Percentiles rank a stretch among this genome's conserved stretches.
Conservation (phyloP, 2,113 vertebrate genomes). For the Chloroceryle aenea region DNA sequence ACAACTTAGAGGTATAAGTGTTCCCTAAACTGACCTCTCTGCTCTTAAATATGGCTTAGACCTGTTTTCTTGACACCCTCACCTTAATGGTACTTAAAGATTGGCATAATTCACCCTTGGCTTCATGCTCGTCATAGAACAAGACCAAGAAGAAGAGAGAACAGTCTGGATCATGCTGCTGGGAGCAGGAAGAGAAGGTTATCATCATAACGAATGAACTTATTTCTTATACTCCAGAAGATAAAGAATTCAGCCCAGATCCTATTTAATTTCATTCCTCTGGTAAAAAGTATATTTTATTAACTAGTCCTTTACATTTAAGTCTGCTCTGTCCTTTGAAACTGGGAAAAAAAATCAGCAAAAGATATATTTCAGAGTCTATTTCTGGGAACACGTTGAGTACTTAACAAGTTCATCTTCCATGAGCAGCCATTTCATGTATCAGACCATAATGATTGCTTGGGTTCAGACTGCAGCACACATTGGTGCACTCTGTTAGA, state of each 20-base stretch:
- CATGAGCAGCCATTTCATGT: not conserved
- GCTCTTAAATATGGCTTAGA: constrained; percentile 82
- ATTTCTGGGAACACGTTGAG: not conserved
- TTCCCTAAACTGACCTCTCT: constrained; percentile 79
- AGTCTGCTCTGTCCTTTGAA: not conserved
- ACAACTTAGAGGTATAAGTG: not conserved
- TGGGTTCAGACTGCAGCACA: not conserved
- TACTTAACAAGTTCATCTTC: constrained; percentile 28
- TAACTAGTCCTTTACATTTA: not conserved
- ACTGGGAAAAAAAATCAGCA: not conserved
- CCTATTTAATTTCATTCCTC: not conserved
- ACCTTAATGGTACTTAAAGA: constrained; percentile 77
- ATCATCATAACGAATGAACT: not conserved
- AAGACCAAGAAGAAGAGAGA: not conserved
- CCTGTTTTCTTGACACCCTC: constrained; percentile 70
- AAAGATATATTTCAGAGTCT: not conserved
- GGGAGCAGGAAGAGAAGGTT: not conserved
- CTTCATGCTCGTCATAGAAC: constrained; percentile 65
- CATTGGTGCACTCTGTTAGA: not conserved
- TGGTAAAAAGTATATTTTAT: constrained; percentile 13
- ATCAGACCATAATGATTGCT: not conserved
- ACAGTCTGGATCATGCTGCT: not conserved
- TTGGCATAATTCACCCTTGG: constrained; percentile 67
- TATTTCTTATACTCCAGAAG: not conserved
- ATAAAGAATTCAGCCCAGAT: not conserved